Percentiles rank a stretch among this genome's conserved stretches.
phyloP scores from a whole-genome alignment of 2,888 invertebrate species.

The Beris chalybata region DNA sequence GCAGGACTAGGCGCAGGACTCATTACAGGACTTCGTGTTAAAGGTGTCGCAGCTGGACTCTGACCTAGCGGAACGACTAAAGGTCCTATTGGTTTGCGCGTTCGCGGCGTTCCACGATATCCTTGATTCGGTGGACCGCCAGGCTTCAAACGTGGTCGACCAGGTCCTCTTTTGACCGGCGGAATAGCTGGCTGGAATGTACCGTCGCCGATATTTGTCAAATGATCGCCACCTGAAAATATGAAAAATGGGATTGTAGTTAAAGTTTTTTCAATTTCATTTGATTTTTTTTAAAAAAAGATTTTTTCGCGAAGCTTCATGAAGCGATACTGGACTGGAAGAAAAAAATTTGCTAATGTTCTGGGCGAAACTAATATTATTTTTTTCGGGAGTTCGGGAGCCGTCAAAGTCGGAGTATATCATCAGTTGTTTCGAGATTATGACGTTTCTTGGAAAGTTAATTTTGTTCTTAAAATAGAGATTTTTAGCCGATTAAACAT shows the following conservation, averaged over 20 bases:
- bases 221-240: constrained; percentile 13
- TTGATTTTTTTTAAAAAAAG: no score
- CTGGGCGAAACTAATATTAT: no score
- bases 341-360: no score
- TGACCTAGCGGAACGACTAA: constrained; percentile 53
- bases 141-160: constrained; percentile 68
- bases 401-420: no score
- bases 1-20: constrained; percentile 54
- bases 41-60: constrained; percentile 52
- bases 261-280: no score
- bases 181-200: constrained; percentile 40
- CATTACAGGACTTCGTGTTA: constrained; percentile 51
- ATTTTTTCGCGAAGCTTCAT: no score
- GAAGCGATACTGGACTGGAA: no score
- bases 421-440: no score
- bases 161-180: constrained; percentile 64
- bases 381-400: no score
- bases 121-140: constrained; percentile 68
- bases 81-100: constrained; percentile 60
- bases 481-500: no score
- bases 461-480: no score
- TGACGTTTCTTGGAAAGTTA: no score
- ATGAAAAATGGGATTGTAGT: background rate
- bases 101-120: constrained; percentile 61
- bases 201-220: constrained; percentile 39